Evolutionary conservation across 2,113 vertebrate species (phyloP).

Genomic region (Syngnathus scovelli): DNA sequence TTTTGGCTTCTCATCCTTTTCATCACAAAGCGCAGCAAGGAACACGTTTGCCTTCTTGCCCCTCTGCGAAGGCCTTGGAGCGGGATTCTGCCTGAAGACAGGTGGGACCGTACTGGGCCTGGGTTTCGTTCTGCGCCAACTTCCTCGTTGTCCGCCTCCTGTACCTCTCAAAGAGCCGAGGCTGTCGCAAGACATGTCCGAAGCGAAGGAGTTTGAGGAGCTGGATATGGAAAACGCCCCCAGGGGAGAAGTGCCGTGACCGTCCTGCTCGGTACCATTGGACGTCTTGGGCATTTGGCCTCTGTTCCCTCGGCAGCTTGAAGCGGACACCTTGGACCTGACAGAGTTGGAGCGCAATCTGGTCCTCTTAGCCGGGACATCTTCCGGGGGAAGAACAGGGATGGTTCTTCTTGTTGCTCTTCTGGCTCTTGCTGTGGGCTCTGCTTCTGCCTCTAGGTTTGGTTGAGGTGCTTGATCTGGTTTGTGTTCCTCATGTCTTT

Average conservation of each 20-base stretch:
- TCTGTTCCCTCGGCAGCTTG: slow-evolving; percentile 24
- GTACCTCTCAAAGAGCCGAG: slow-evolving; percentile 31
- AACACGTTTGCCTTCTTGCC: slow-evolving; percentile 15
- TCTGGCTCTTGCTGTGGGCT: slow-evolving; percentile 20
- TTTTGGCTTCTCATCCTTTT: slow-evolving; percentile 13
- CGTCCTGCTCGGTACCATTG: slow-evolving; percentile 15
- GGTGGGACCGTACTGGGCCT: not conserved
- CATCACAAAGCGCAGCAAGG: not conserved
- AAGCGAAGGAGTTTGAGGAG: slow-evolving; percentile 44
- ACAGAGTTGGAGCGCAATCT: slow-evolving; percentile 61
- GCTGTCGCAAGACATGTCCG: slow-evolving; percentile 40
- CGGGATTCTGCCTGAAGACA: slow-evolving; percentile 4
- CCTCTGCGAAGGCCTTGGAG: slow-evolving; percentile 22
- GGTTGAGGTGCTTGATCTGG: slow-evolving; percentile 13
- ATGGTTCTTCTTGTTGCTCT: slow-evolving; percentile 30
- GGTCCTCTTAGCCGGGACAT: slow-evolving; percentile 46
- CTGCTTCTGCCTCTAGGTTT: not conserved
- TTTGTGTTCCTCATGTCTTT: not conserved
- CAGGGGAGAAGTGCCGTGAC: slow-evolving; percentile 1
- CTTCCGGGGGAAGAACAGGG: not conserved
- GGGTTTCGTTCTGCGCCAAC: slow-evolving; percentile 29
- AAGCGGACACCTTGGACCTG: slow-evolving; percentile 62
- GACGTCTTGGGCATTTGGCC: slow-evolving; percentile 31
- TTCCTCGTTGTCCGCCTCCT: slow-evolving; percentile 37
- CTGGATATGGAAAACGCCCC: slow-evolving; percentile 33